Evolutionary conservation across 2,888 invertebrate genomes (phyloP), one percentile per base, ranked within the genome.

Genomic region (Athetis lepigone): DNA sequence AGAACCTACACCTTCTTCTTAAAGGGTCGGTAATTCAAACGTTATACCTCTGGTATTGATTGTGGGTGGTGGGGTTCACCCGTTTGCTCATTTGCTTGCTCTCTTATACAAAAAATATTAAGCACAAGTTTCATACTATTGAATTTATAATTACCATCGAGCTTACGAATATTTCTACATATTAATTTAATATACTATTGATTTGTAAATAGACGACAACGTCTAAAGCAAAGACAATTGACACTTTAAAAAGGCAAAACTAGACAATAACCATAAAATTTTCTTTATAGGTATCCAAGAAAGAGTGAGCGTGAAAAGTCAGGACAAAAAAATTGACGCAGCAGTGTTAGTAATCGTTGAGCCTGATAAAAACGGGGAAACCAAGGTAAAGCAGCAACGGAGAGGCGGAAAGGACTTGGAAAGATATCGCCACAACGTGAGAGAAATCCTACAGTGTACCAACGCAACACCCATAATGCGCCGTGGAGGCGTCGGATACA

Each of bases 401-500:
- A 18, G 16, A 16, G 11, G 5, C 1, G n/a, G 4, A 21, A 13
- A n/a, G 27, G 85, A 87, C 36, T 70, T 84, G n/a, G 60, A 79
- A 8, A 84, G 84, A 64, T 89, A 90, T 56, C 82, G 85, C 13
- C 80, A 83, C 23, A 92, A 92, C 54, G 75, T 92, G 2, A 79
- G 75, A 29, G 82, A 85, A 47, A 86, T 92, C 33, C 59, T 92
- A 3, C 66, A 79, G 2, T 82, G 79, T 64, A 86, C 91, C 0
- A 92, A 92, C 55, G 92, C 92, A 0, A 92, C 92, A 0, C 91
- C 92, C 0, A 88, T 93, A 23, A 76, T 85, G 23, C 83, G 87
- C 29, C 80, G 84, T 4, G 84, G 85, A 1, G 85, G 88, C 3
- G 76, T 84, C 0, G 90, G 90, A 0, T 93, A 89, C 65, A 69